Evolutionary conservation across 2,888 invertebrate genomes (phyloP), one percentile per base, ranked within the genome.

Genomic region (Ormyrus labotus): DNA sequence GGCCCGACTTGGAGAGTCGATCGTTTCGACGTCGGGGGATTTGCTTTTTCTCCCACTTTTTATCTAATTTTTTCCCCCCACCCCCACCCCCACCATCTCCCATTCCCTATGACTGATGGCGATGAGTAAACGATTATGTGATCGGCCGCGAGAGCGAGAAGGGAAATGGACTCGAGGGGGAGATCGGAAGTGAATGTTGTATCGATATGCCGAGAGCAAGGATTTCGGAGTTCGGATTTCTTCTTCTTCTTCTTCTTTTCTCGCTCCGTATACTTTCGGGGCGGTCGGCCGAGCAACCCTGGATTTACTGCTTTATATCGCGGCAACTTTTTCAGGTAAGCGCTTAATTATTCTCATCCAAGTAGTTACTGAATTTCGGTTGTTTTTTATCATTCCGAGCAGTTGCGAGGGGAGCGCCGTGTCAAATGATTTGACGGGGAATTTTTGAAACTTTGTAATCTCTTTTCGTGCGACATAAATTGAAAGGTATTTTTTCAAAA

Each of bases 111-210:
- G 65, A 80, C 69, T 70, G 60, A 80, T 71, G 53, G 64, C 70
- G 70, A 75, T 75, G 75, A 75, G 70, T 75, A 65, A 80, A 80
- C 65, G 70, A 80, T 75, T 75, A 75, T 71, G 68, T 67, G 70
- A 64, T 57, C 69, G 57, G 11, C 6, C 13, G 57, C 45, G 50
- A 48, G 50, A 70, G 58, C 11, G 60, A 50, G 58, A 53, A 65
- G 50, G 45, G 64, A 70, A 64, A 57, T 47, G 34, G 47, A 57
- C 11, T 34, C 9, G 48, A 50, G n/a, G n/a, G 34, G 47, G 67
- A 78, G 65, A 73, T 72, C 48, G 75, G 63, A 55, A 60, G 68
- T 67, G 19, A 67, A 58, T 61, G 47, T 65, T 50, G 67, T 68
- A 68, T 67, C 65, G 61, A 72, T 47, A 68, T 61, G 53, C 53